These are phyloP conservation scores for Hemitrygon akajei DNA, from an alignment of 2,797 vertebrate species.

Conservation along the genomic window DNA sequence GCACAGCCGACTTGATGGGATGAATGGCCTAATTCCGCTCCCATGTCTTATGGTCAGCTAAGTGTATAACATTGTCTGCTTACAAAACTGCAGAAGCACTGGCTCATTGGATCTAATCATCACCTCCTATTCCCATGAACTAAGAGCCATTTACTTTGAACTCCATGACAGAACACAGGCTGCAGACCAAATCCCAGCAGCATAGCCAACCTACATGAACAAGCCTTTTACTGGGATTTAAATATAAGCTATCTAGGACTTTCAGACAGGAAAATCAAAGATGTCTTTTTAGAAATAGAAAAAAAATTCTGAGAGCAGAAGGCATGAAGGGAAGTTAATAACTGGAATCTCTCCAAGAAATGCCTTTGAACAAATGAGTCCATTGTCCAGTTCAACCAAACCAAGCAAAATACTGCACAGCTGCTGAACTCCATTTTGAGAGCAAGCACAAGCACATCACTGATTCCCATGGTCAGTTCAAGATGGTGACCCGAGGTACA, in stretches of 20 bases:
- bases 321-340: neutral
- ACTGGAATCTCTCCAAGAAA: neutral
- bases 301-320: neutral
- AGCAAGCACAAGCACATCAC: neutral
- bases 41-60: too few relatives aligned
- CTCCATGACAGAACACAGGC: neutral
- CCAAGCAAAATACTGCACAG: neutral
- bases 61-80: too few relatives aligned
- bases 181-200: neutral
- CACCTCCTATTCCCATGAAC: neutral
- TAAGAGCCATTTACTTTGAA: neutral
- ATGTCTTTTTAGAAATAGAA: neutral
- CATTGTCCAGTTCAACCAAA: neutral
- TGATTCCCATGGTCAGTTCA: neutral
- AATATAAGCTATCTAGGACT: conserved; percentile 24
- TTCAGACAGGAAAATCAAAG: neutral
- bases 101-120: neutral
- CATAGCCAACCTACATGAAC: neutral
- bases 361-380: neutral
- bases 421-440: neutral
- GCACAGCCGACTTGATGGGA: too few relatives aligned
- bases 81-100: neutral
- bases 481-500: neutral
- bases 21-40: too few relatives aligned
- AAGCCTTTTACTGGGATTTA: neutral